These are phyloP conservation scores for Ciconia stormi DNA, from an alignment of 2,113 vertebrate species.

Conservation along the genomic window DNA sequence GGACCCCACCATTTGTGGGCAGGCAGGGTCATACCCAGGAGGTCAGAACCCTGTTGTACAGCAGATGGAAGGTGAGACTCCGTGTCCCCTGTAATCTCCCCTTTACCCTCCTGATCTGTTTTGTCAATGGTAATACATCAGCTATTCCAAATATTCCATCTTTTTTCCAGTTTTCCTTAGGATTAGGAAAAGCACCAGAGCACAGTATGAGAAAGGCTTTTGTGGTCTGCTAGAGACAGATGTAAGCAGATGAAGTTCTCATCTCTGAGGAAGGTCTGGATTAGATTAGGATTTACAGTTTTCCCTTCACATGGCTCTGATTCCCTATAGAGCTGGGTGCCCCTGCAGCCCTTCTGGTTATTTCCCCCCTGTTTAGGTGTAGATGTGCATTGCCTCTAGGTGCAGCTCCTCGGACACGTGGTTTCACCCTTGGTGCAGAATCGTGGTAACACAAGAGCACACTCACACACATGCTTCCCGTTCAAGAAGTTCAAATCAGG, in stretches of 20 bases:
- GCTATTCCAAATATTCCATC: background rate
- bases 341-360: background rate
- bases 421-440: background rate
- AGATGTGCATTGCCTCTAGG: background rate
- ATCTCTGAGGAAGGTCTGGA: background rate
- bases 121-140: background rate
- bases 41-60: background rate
- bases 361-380: background rate
- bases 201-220: background rate
- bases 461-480: background rate
- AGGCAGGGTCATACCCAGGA: background rate
- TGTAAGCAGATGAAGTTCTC: background rate
- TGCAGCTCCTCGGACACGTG: background rate
- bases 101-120: background rate
- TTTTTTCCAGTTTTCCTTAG: background rate
- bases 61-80: background rate
- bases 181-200: background rate
- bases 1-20: background rate
- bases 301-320: background rate
- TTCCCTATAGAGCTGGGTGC: background rate
- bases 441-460: background rate
- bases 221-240: background rate
- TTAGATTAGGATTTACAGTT: background rate
- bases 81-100: rapidly evolving
- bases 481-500: background rate